These are phyloP conservation scores for Phalloptychus januarius DNA, from an alignment of 2,797 vertebrate genomes.

Conservation along the genomic window DNA sequence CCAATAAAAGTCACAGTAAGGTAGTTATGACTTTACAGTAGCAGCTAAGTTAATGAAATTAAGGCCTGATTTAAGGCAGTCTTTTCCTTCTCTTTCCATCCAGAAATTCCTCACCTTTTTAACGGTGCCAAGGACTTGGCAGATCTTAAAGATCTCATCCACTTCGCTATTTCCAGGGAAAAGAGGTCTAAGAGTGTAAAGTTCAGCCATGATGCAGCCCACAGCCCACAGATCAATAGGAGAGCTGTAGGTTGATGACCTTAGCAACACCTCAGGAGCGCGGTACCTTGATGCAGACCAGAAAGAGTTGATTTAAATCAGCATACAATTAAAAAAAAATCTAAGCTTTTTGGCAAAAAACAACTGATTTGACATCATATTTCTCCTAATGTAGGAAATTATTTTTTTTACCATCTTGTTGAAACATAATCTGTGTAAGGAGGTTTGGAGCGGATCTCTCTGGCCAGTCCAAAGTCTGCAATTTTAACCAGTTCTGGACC, in stretches of 20 bases:
- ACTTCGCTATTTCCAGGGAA: constrained; percentile 98
- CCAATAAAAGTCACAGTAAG: too few species aligned
- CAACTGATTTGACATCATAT: background rate
- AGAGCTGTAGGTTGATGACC: constrained; percentile 92
- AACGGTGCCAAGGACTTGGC: constrained; percentile 96
- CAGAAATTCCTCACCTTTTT: constrained; percentile 85
- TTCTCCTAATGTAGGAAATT: background rate
- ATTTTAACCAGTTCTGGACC: constrained; percentile 98
- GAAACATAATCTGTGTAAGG: constrained; percentile 99
- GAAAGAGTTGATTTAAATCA: constrained; percentile 8
- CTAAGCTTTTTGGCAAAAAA: background rate
- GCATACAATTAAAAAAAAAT: background rate
- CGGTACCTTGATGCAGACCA: constrained; percentile 86
- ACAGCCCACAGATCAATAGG: constrained; percentile 98
- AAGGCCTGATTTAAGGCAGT: background rate
- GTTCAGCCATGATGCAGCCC: constrained; percentile 97
- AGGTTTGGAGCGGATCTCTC: constrained; percentile 95
- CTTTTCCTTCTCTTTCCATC: constrained; percentile 6
- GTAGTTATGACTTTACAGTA: too few species aligned
- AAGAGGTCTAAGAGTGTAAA: constrained; percentile 94
- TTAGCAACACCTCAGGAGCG: constrained; percentile 93
- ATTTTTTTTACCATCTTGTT: constrained; percentile 87
- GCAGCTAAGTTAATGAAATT: background rate
- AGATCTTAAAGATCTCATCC: constrained; percentile 99
- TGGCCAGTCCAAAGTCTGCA: constrained; percentile 96